Evolutionary conservation across 1,140 invertebrate species (phyloP).

Genomic region (Sycobia sp.): DNA sequence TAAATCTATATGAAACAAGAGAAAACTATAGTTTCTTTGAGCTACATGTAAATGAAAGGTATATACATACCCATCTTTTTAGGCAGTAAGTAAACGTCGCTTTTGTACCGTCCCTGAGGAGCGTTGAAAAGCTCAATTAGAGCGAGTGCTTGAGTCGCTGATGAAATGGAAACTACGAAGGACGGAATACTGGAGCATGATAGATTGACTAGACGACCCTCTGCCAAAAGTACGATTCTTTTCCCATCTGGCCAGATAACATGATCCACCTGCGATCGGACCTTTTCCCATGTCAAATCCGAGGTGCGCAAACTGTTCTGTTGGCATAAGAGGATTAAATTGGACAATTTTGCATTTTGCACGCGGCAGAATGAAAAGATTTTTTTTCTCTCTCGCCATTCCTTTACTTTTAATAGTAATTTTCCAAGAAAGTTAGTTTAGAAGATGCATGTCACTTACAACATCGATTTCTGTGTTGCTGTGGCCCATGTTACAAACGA

Average conservation of each 20-base stretch:
- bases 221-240: conserved; percentile 89
- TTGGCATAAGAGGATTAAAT: conserved; percentile 40
- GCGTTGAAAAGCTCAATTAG: conserved; percentile 97
- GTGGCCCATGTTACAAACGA: conserved; percentile 98
- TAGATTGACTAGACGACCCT: conserved; percentile 93
- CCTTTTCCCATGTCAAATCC: conserved; percentile 96
- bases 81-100: conserved; percentile 93
- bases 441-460: conserved; percentile 65
- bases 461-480: conserved; percentile 98
- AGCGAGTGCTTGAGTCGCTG: conserved; percentile 92
- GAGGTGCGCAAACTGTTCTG: conserved; percentile 90
- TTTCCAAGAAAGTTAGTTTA: neutral
- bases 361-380: too few relatives aligned
- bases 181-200: conserved; percentile 97
- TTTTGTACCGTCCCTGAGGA: conserved; percentile 89
- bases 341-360: too few relatives aligned
- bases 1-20: too few relatives aligned
- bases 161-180: conserved; percentile 95
- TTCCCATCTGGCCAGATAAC: conserved; percentile 95
- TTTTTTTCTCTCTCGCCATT: too few relatives aligned
- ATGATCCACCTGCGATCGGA: conserved; percentile 95
- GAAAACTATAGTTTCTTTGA: too few relatives aligned
- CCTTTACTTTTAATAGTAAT: too few relatives aligned
- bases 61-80: conserved; percentile 92
- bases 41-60: neutral